These are phyloP conservation scores for Anas bahamensis DNA, from an alignment of 2,797 vertebrate species.

Conservation along the genomic window DNA sequence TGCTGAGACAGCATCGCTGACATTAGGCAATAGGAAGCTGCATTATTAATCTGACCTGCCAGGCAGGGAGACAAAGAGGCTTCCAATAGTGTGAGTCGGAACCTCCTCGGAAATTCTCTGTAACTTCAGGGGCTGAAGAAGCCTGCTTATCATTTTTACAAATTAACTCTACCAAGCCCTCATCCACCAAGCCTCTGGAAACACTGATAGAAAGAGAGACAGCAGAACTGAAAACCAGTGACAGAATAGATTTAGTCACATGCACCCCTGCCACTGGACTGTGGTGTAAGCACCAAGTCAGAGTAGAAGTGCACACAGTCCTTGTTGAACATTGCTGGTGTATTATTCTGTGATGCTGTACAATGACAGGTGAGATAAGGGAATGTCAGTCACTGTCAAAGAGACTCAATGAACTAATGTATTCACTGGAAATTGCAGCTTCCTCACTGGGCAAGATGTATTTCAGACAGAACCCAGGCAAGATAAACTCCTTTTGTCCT, in stretches of 20 bases:
- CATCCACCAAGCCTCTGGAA: neutral
- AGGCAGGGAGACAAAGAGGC: neutral
- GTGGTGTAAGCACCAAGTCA: neutral
- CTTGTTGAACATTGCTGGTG: neutral
- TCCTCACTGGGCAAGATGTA: neutral
- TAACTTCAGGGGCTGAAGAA: neutral
- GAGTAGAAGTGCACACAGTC: neutral
- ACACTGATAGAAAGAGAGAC: neutral
- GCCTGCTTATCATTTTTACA: neutral
- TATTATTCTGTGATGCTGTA: neutral
- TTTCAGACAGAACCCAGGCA: neutral
- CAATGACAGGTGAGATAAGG: neutral
- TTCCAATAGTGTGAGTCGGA: neutral
- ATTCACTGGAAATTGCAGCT: neutral
- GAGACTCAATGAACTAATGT: neutral
- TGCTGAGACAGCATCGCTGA: constrained; percentile 4
- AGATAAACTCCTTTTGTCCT: neutral
- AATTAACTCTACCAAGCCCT: neutral
- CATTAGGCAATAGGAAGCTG: neutral
- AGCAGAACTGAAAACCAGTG: neutral
- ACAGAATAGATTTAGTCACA: neutral
- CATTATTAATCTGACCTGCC: neutral
- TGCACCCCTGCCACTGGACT: neutral
- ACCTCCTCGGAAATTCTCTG: neutral
- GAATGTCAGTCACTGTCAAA: neutral